Conservation (phyloP, 2,888 invertebrate genomes). For the Cerceris ruficornis region DNA sequence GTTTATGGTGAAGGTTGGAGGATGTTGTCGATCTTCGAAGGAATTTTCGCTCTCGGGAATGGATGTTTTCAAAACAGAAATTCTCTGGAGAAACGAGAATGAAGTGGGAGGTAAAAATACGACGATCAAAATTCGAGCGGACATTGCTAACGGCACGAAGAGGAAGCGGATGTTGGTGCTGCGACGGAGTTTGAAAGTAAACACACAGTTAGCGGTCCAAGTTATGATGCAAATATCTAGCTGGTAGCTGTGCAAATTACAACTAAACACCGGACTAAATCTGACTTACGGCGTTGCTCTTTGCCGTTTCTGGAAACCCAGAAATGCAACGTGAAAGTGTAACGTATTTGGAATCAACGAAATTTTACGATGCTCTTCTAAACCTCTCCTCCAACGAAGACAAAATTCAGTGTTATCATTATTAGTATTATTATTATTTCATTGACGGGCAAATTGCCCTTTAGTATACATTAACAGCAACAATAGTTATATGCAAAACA, state of each 20-base stretch:
- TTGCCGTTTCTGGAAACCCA: background rate
- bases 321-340: background rate
- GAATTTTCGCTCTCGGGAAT: too few relatives aligned
- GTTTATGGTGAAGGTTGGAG: too few relatives aligned
- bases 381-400: too few relatives aligned
- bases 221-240: conserved; percentile 6
- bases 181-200: conserved; percentile 23
- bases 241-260: background rate
- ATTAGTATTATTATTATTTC: too few relatives aligned
- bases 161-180: background rate
- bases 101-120: background rate
- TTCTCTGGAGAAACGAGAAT: background rate
- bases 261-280: conserved; percentile 6
- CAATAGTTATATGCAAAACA: too few relatives aligned
- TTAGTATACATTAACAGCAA: too few relatives aligned
- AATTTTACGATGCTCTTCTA: too few relatives aligned
- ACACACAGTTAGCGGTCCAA: conserved; percentile 2
- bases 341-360: too few relatives aligned
- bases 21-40: too few relatives aligned
- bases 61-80: too few relatives aligned
- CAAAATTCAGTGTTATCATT: too few relatives aligned
- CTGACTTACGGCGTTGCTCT: background rate
- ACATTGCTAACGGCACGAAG: background rate
- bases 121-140: background rate
- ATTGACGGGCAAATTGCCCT: too few relatives aligned